Conservation (phyloP, 1,140 invertebrate genomes). For the Scaptodrosophila lebanonensis region DNA sequence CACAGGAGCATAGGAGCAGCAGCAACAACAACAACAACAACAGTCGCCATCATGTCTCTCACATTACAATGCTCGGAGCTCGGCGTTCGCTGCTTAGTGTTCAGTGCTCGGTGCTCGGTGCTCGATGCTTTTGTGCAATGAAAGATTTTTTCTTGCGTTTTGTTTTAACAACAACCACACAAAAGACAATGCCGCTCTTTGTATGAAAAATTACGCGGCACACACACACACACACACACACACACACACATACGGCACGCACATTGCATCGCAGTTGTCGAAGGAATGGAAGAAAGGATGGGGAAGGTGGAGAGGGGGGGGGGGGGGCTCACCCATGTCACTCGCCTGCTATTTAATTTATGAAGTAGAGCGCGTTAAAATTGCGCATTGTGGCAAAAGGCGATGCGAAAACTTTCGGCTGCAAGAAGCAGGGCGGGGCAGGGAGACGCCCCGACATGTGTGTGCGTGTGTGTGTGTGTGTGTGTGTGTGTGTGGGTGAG, state of each 20-base stretch:
- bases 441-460: conserved; percentile 14
- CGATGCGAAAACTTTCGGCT: conserved; percentile 24
- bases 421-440: conserved; percentile 5
- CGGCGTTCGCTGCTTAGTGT: conserved; percentile 3
- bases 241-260: background rate
- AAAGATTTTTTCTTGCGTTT: conserved; percentile 71
- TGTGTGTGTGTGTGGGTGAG: background rate
- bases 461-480: background rate
- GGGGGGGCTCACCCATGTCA: conserved; percentile 27
- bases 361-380: conserved; percentile 73
- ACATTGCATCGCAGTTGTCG: conserved; percentile 10
- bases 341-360: conserved; percentile 70
- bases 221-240: conserved; percentile 9
- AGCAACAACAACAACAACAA: no score
- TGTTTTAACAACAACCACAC: conserved; percentile 67
- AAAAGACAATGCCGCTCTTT: conserved; percentile 53
- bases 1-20: no score
- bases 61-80: background rate
- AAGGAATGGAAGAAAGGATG: no score
- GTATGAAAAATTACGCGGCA: conserved; percentile 24
- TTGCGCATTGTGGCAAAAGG: conserved; percentile 65
- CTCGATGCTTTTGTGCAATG: conserved; percentile 46
- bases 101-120: background rate
- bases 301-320: no score
- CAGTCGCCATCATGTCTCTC: no score